These are phyloP conservation scores for Orthosia gracilis DNA, from an alignment of 2,888 invertebrate genomes.

Conservation along the genomic window DNA sequence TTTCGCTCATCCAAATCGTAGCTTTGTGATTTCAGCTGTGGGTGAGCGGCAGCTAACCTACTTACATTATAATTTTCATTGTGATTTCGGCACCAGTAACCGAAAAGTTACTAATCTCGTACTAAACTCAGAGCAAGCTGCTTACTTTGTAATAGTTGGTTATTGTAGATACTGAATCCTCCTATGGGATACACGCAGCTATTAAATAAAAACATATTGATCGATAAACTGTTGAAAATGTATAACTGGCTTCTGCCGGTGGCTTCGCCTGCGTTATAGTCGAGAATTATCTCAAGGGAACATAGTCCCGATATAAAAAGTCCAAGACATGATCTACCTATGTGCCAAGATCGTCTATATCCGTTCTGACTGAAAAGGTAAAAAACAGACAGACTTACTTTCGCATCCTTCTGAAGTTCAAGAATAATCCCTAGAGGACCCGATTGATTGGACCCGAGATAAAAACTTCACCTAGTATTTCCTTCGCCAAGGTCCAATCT, in stretches of 20 bases:
- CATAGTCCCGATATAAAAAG: too few species aligned
- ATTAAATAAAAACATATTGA: conserved; percentile 39
- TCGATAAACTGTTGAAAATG: conserved; percentile 42
- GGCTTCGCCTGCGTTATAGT: too few species aligned
- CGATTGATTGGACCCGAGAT: too few species aligned
- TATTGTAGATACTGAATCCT: conserved; percentile 41
- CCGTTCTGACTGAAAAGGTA: too few species aligned
- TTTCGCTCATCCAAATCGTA: conserved; percentile 69
- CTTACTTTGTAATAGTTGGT: conserved; percentile 67
- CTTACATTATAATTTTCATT: conserved; percentile 74
- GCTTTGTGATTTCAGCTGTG: conserved; percentile 73
- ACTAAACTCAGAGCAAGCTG: conserved; percentile 71
- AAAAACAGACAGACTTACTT: too few species aligned
- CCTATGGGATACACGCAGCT: conserved; percentile 24
- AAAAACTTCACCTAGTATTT: too few species aligned
- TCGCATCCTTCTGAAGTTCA: too few species aligned
- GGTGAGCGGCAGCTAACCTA: conserved; percentile 58
- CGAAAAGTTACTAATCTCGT: conserved; percentile 69
- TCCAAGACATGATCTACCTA: too few species aligned
- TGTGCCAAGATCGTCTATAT: too few species aligned
- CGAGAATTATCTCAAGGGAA: too few species aligned
- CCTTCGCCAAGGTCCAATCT: too few species aligned
- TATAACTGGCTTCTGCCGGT: conserved; percentile 21
- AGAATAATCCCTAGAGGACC: too few species aligned
- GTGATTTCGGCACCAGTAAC: conserved; percentile 69